A percentile compares a stretch with the other conserved stretches of the same genome.
Evolutionary conservation across 1,140 invertebrate genomes (phyloP).

Genomic region (Drosophila sproati): DNA sequence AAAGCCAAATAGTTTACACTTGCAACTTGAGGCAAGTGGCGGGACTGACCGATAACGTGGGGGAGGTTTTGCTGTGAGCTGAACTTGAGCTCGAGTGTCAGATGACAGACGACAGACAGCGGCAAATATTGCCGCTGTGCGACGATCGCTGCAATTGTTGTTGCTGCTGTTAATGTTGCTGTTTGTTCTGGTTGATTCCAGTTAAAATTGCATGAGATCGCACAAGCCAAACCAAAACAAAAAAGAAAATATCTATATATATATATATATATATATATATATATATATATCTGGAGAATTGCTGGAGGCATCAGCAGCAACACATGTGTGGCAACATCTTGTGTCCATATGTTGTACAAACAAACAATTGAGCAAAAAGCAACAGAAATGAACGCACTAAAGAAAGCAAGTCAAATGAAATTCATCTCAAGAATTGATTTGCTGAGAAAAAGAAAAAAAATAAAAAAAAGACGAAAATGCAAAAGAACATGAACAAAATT

Average conservation of each 20-base stretch:
- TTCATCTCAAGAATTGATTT: constrained; percentile 62
- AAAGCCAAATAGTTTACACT: constrained; percentile 57
- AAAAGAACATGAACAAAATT: not conserved
- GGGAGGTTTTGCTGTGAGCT: constrained; percentile 2
- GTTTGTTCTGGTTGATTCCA: constrained; percentile 29
- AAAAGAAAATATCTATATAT: not conserved
- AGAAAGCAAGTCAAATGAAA: constrained; percentile 56
- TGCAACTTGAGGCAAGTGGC: constrained; percentile 7
- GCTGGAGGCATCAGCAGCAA: constrained; percentile 8
- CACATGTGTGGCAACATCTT: constrained; percentile 77
- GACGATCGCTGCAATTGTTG: constrained; percentile 40
- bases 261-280: constrained; percentile 5
- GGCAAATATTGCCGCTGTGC: constrained; percentile 19
- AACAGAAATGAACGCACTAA: constrained; percentile 13
- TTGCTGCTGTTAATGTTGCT: constrained; percentile 5
- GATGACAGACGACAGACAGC: constrained; percentile 23
- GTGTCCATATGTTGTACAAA: constrained; percentile 76
- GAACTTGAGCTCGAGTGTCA: constrained; percentile 39
- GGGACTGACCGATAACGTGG: not conserved
- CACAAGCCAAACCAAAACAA: not conserved
- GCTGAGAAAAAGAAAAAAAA: constrained; percentile 22
- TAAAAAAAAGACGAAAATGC: constrained; percentile 8
- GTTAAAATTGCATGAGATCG: constrained; percentile 52
- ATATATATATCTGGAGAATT: not conserved
- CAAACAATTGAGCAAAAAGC: constrained; percentile 67